phyloP scores from a whole-genome alignment of 2,797 vertebrate species.

The Epinephelus coioides region DNA sequence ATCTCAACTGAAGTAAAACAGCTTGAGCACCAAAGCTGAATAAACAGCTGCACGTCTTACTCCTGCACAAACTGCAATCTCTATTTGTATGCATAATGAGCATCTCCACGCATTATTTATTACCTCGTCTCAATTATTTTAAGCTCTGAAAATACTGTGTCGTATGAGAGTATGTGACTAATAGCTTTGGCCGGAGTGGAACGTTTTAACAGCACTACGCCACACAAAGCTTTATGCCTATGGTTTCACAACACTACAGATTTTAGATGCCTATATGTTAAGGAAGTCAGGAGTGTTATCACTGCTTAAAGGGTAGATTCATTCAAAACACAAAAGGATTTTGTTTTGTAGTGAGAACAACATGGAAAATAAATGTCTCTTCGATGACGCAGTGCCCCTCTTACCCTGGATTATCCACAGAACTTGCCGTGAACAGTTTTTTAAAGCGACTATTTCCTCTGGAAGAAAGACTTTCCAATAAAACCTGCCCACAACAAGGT shows the following conservation, averaged over 20 bases:
- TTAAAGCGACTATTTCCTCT: not conserved
- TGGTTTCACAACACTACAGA: constrained; percentile 48
- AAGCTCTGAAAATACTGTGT: constrained; percentile 49
- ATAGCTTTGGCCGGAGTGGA: constrained; percentile 42
- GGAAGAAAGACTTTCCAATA: not conserved
- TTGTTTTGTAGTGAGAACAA: not conserved
- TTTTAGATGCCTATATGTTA: constrained; percentile 39
- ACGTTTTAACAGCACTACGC: constrained; percentile 15
- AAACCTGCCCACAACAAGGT: not conserved
- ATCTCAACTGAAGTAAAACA: constrained; percentile 35
- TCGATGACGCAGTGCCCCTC: not conserved
- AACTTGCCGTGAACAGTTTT: not conserved
- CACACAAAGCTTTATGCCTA: constrained; percentile 31
- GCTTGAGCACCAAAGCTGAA: constrained; percentile 37
- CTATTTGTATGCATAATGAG: constrained; percentile 61
- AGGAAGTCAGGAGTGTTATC: constrained; percentile 27
- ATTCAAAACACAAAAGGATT: not conserved
- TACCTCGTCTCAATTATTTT: constrained; percentile 50
- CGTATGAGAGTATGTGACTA: constrained; percentile 48
- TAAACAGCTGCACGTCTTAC: constrained; percentile 30
- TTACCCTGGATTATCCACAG: not conserved
- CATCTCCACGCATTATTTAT: constrained; percentile 47
- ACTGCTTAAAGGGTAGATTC: constrained; percentile 7
- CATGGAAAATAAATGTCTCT: not conserved
- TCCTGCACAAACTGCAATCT: constrained; percentile 28